phyloP scores from a whole-genome alignment of 2,888 invertebrate species.

The Urechis unicinctus region DNA sequence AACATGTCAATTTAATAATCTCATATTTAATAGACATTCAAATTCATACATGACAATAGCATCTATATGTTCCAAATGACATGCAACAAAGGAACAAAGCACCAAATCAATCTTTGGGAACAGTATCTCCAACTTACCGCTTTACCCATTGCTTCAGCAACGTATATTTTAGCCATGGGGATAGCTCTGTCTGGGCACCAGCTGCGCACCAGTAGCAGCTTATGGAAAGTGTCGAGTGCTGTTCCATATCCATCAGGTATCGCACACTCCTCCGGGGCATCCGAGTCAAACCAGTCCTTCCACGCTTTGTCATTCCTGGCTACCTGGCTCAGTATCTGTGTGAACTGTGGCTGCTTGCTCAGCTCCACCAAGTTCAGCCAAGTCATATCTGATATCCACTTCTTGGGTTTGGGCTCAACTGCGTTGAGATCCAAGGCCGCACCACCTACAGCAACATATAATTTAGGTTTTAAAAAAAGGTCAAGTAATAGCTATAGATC shows the following conservation, averaged over 20 bases:
- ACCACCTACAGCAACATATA: conserved; percentile 36
- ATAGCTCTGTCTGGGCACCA: conserved; percentile 50
- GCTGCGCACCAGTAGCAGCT: conserved; percentile 45
- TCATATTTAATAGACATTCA: not conserved
- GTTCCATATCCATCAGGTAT: conserved; percentile 49
- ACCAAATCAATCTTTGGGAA: not conserved
- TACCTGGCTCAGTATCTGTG: conserved; percentile 47
- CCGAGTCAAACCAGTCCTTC: conserved; percentile 52
- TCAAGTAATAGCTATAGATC: not conserved
- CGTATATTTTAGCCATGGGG: conserved; percentile 50
- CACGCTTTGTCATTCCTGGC: conserved; percentile 49
- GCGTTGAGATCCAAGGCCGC: conserved; percentile 51
- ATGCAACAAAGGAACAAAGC: not conserved
- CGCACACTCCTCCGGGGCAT: conserved; percentile 47
- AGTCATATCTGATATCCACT: conserved; percentile 52
- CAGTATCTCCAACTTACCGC: conserved; percentile 23
- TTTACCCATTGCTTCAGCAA: conserved; percentile 48
- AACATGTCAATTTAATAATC: too few species aligned
- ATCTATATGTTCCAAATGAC: not conserved
- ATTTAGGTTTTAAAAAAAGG: not conserved
- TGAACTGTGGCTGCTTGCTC: conserved; percentile 47
- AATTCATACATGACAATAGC: not conserved
- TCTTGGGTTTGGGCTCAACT: conserved; percentile 51
- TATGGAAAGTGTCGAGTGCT: conserved; percentile 45
- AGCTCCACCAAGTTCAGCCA: conserved; percentile 52